Percentiles rank a stretch among this genome's conserved stretches.
phyloP scores from a whole-genome alignment of 92 coral and sea anemone genomes.

The Epizoanthus rinbou region DNA sequence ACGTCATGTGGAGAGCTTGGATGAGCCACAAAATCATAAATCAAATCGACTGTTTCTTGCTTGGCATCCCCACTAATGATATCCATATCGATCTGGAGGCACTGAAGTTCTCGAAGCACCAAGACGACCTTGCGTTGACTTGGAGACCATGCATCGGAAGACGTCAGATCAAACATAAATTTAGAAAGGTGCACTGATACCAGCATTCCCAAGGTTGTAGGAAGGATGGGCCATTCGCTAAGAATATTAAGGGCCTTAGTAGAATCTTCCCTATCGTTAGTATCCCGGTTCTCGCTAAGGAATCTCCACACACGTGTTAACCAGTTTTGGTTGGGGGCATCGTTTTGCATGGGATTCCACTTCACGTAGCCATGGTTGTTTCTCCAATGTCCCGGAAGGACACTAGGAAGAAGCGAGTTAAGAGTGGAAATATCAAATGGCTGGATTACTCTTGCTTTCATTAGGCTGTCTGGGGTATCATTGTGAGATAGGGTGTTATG shows the following conservation, averaged over 20 bases:
- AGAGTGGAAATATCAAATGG: slow-evolving; percentile 3
- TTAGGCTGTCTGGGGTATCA: not conserved
- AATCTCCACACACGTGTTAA: slow-evolving; percentile 32
- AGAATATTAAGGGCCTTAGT: not conserved
- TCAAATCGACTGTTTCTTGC: slow-evolving; percentile 9
- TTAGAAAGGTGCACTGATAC: slow-evolving; percentile 14
- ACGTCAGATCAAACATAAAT: slow-evolving; percentile 14
- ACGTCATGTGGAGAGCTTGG: slow-evolving; percentile 50
- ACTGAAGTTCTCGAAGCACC: slow-evolving; percentile 11
- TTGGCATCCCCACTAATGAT: not conserved
- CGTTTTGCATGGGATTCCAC: slow-evolving; percentile 12
- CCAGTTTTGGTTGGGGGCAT: not conserved
- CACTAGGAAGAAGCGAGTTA: not conserved
- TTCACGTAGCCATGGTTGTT: slow-evolving; percentile 1
- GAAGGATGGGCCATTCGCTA: slow-evolving; percentile 25
- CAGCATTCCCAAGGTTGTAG: not conserved
- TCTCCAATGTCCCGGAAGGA: slow-evolving; percentile 23
- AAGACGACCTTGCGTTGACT: slow-evolving; percentile 4
- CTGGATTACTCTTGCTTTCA: not conserved
- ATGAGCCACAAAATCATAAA: slow-evolving; percentile 48
- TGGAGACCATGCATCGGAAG: not conserved
- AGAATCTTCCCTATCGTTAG: not conserved
- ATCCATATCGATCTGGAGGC: slow-evolving; percentile 6
- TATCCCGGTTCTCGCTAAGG: slow-evolving; percentile 1
- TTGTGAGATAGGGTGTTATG: not conserved